A percentile compares a stretch with the other conserved stretches of the same genome.
These are phyloP conservation scores for Lasius fuliginosus DNA, from an alignment of 2,888 invertebrate species.

Conservation along the genomic window DNA sequence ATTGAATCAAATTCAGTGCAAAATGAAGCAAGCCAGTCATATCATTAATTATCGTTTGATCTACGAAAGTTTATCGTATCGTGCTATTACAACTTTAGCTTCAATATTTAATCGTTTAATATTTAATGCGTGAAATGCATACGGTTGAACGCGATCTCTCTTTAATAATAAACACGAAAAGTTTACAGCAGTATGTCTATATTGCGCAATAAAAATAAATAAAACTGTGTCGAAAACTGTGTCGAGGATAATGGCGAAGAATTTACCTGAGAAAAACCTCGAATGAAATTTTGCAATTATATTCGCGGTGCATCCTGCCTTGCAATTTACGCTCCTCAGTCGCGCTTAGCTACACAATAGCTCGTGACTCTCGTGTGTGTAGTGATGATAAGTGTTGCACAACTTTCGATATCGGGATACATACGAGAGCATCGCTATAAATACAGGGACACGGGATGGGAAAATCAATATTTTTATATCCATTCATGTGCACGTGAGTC, in stretches of 20 bases:
- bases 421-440: constrained; percentile 20
- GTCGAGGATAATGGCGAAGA: not conserved
- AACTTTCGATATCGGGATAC: constrained; percentile 16
- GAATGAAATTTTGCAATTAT: constrained; percentile 17
- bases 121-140: not conserved
- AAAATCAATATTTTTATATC: constrained; percentile 46
- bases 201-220: constrained; percentile 5
- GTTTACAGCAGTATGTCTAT: not conserved
- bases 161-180: not conserved
- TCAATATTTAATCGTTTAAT: not conserved
- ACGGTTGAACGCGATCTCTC: not conserved
- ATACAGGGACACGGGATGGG: not conserved
- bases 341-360: not conserved
- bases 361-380: not conserved
- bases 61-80: not conserved
- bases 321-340: not conserved
- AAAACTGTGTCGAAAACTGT: not conserved
- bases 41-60: not conserved
- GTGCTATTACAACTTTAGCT: not conserved
- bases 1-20: not conserved
- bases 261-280: not conserved
- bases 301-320: not conserved
- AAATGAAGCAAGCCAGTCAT: not conserved
- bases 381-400: constrained; percentile 12
- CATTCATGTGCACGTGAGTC: constrained; percentile 32